These are phyloP conservation scores for Dynastes hyllus DNA, from an alignment of 2,888 invertebrate species.

Conservation along the genomic window DNA sequence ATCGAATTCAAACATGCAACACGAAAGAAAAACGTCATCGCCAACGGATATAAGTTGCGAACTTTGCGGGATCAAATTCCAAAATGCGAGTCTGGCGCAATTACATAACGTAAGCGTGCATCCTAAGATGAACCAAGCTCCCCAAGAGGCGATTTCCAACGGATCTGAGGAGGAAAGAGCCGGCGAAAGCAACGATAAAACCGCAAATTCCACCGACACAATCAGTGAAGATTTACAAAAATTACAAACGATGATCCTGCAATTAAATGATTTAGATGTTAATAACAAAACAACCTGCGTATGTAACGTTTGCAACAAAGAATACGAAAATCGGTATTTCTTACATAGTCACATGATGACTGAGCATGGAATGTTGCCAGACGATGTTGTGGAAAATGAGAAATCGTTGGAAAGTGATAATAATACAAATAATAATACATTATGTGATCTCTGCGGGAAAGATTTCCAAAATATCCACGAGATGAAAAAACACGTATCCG, in stretches of 20 bases:
- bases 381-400: conserved; percentile 68
- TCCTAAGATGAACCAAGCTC: conserved; percentile 61
- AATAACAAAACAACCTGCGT: conserved; percentile 72
- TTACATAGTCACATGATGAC: conserved; percentile 81
- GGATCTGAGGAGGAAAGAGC: conserved; percentile 53
- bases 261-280: conserved; percentile 86
- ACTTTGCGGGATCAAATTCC: conserved; percentile 73
- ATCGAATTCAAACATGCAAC: conserved; percentile 72
- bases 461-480: conserved; percentile 76
- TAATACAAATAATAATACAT: conserved; percentile 67
- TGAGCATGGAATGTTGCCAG: conserved; percentile 77
- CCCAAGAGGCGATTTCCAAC: conserved; percentile 55
- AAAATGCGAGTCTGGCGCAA: conserved; percentile 70
- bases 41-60: conserved; percentile 73
- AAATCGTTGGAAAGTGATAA: conserved; percentile 65
- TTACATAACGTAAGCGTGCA: conserved; percentile 69
- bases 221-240: conserved; percentile 91
- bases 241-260: conserved; percentile 92
- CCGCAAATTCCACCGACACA: conserved; percentile 68
- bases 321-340: conserved; percentile 82
- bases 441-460: conserved; percentile 70
- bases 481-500: conserved; percentile 80
- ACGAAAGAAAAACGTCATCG: conserved; percentile 71
- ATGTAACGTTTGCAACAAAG: conserved; percentile 82
- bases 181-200: conserved; percentile 56